Evolutionary conservation across 92 coral and sea anemone species (phyloP), one percentile per base, ranked within the genome.

Genomic region (Actinostola sp.): DNA sequence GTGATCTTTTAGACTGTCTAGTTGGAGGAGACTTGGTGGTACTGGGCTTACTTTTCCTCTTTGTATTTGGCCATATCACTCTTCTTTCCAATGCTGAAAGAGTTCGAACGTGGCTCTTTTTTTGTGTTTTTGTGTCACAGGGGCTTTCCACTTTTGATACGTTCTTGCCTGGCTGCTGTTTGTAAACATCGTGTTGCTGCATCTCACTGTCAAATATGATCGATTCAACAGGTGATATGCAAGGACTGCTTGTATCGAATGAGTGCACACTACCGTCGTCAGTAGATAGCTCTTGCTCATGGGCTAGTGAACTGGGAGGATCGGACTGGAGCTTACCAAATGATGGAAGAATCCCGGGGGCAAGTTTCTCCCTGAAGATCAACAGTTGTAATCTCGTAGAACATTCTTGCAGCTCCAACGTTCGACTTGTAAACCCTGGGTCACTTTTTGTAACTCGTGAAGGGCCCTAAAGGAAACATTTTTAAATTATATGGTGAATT

Each of bases 331-430:
- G 27, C 27, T 53, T 6, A 1, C 31, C 59, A 20, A 25, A 25
- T 16, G 41, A 17, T 17, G 42, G 15, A 6, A 55, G 14, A 16
- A 75, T 36, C 26, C 65, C 72, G 10, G 63, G 71, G 19, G 45
- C 61, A 16, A 82, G 80, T 39, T 58, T 73, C 41, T 82, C 71
- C 45, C 88, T 61, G 54, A 71, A 73, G 14, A 77, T 54, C 24
- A 86, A 67, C 19, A 86, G 77, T 34, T 76, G 56, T 39, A 68
- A 81, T 30, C 86, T 79, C 0, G 92, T 76, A 33, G 81, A 57
- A 6, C 45, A 61, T 65, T 86, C 84, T 27, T 80, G 72, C 1
- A 86, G 88, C 54, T 76, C 71, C 30, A 86, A 28, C 16, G 76
- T 36, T 11, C 64, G 81, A 0, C 52, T 15, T 43, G 32, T 30